Evolutionary conservation across 2,888 invertebrate genomes (phyloP).

Genomic region (Melipona bicolor): DNA sequence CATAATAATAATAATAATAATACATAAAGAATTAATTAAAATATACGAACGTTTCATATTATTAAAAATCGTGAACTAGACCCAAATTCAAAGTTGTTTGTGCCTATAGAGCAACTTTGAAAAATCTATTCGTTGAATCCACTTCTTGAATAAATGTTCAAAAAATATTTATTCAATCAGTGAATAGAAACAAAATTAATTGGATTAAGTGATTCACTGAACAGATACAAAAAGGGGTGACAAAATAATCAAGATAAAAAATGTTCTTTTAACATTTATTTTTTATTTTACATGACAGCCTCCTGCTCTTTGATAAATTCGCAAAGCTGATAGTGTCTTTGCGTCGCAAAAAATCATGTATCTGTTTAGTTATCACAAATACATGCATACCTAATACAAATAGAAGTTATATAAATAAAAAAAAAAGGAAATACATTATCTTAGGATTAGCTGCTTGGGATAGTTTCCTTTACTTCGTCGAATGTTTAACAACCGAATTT

Average conservation of each 20-base stretch:
- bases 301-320: constrained; percentile 80
- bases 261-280: constrained; percentile 19
- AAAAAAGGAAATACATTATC: constrained; percentile 81
- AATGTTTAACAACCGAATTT: constrained; percentile 64
- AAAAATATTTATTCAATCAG: background rate
- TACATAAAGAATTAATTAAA: constrained; percentile 46
- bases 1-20: background rate
- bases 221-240: constrained; percentile 53
- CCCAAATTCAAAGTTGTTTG: constrained; percentile 42
- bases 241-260: background rate
- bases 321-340: constrained; percentile 73
- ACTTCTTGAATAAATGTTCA: constrained; percentile 24
- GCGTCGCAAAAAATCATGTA: constrained; percentile 78
- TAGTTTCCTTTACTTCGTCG: constrained; percentile 80
- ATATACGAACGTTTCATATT: constrained; percentile 49
- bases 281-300: constrained; percentile 66
- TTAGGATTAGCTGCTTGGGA: constrained; percentile 83
- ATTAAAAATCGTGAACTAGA: constrained; percentile 39
- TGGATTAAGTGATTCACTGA: constrained; percentile 59
- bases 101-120: constrained; percentile 41
- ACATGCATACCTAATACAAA: constrained; percentile 83
- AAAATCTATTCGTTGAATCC: constrained; percentile 40
- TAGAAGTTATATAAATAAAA: constrained; percentile 81
- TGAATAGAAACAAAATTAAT: constrained; percentile 31
- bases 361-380: constrained; percentile 83